These are phyloP conservation scores for Actinemys pallida DNA, from an alignment of 2,113 vertebrate genomes.

Conservation along the genomic window DNA sequence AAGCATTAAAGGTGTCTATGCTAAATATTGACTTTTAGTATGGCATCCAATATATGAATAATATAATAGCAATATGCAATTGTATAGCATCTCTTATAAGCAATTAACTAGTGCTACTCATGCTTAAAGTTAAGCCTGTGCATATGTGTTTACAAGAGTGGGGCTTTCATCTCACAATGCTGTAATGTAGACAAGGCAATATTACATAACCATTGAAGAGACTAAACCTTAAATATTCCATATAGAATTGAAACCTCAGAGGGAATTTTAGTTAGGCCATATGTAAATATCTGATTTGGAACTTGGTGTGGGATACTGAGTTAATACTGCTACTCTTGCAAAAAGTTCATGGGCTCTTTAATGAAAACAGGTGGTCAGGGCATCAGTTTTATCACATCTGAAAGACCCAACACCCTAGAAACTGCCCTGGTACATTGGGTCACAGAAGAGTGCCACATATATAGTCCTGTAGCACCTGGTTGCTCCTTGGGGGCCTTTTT, in stretches of 20 bases:
- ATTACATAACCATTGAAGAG: background rate
- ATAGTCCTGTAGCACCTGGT: background rate
- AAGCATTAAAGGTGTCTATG: background rate
- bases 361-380: background rate
- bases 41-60: background rate
- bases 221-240: background rate
- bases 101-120: background rate
- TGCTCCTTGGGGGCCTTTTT: background rate
- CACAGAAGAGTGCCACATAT: background rate
- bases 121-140: background rate
- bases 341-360: background rate
- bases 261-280: background rate
- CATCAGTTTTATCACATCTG: background rate
- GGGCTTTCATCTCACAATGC: background rate
- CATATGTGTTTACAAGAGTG: background rate
- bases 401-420: background rate
- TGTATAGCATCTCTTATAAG: background rate
- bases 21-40: background rate
- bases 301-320: background rate
- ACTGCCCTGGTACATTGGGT: fast-evolving
- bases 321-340: background rate
- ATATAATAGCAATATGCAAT: background rate
- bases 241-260: background rate
- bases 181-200: background rate
- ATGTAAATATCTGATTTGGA: background rate